Evolutionary conservation across 1,140 invertebrate genomes (phyloP), one percentile per base, ranked within the genome.

Genomic region (Nymphalis io): DNA sequence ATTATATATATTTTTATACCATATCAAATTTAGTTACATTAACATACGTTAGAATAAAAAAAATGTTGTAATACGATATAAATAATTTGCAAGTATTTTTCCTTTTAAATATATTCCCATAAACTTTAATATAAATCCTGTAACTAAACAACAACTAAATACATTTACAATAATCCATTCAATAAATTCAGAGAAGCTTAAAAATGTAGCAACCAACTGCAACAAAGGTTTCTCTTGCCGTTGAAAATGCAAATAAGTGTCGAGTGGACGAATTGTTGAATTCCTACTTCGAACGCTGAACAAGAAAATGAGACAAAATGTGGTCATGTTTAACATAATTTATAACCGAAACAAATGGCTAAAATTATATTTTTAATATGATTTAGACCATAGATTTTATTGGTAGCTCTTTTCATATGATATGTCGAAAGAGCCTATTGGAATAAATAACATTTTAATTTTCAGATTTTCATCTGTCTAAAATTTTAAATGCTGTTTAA

Each of bases 221-320:
- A 20, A 40, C 51, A 58, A 65, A 53, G 53, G 53, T 40, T 65
- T 18, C 20, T 23, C 63, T 55, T 40, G 48, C n/a, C 63, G 21
- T 15, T 57, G 16, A 65, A 65, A 65, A 65, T 65, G 40, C 39
- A 57, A 58, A 65, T 65, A 44, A 33, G 53, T 40, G 59, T 40
- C 51, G 20, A 65, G 42, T 44, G 38, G 38, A n/a, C 38, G 39
- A 65, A 65, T 21, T 65, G 23, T 55, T 27, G 23, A 20, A 55
- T 27, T 55, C 51, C 51, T n/a, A 21, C 53, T 58, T 65, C 57
- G 63, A 33, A 57, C 40, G 48, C 40, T 65, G 38, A 48, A 48
- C 44, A 33, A 16, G 2, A 15, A 62, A 61, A 62, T 38, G 23
- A 38, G 44, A 48, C 59, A 27, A 60, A 60, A 18, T 55, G 11